Evolutionary conservation across 2,888 invertebrate species (phyloP), one percentile per base, ranked within the genome.

Genomic region (Plagodis pulveraria): DNA sequence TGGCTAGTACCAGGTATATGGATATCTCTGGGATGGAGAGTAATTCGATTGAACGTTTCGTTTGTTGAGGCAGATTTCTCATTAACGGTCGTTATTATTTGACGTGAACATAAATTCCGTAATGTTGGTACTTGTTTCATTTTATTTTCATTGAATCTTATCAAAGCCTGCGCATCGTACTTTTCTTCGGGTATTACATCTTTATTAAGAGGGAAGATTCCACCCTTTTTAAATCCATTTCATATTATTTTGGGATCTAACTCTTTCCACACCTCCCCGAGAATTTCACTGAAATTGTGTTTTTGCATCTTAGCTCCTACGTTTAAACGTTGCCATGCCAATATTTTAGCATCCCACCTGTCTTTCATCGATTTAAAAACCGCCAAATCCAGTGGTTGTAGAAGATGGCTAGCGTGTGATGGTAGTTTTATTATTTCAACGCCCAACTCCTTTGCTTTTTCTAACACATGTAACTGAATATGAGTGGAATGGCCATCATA

Each of bases 261-360:
- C n/a, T 56, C 42, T 32, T 45, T 32, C 56, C 56, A 56, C 12
- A 56, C 50, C 36, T 56, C 33, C 40, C 56, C 50, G 11, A 56
- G 34, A 38, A 56, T 50, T 35, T 40, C 33, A 38, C 50, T 50
- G 35, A 56, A 56, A 10, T 45, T 32, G 11, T 56, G 12, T 45
- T 56, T 56, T 50, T 8, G 56, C 47, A 56, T 4, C 36, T 56
- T 45, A 5, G 40, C 11, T 22, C 50, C 56, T 33, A 40, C 76
- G 76, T 76, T 48, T 36, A 53, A 35, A 40, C 60, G 48, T 50
- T 63, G 60, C 60, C 60, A 63, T 34, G 51, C 9, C 45, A 50
- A 36, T 49, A 58, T 38, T 49, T 49, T 49, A 44, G 46, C 50
- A 40, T 63, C 61, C 61, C 54, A 57, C 22, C 48, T 53, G 41